Percentiles rank a stretch among this genome's conserved stretches.
Evolutionary conservation across 2,888 invertebrate species (phyloP).

Genomic region (Arge pagana): DNA sequence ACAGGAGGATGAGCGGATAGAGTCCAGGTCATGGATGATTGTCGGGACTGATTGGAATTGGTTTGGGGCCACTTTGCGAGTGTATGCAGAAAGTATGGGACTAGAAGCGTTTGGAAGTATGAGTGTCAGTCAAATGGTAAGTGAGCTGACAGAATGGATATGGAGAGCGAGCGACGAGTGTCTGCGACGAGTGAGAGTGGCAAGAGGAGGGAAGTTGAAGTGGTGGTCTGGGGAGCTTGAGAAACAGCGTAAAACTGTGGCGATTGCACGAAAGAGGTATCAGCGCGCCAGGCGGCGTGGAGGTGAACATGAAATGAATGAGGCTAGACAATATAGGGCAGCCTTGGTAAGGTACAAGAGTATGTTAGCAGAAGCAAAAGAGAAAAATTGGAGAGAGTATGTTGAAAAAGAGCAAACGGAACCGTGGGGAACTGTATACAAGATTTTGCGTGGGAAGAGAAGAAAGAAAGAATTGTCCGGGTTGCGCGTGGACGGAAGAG

Average conservation of each 20-base stretch:
- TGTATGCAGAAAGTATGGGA: too few species aligned
- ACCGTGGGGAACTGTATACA: conserved; percentile 2
- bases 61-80: background rate
- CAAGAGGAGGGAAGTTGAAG: background rate
- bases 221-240: background rate
- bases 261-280: background rate
- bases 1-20: too few species aligned
- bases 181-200: too few species aligned
- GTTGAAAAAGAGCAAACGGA: background rate
- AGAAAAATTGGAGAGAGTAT: background rate
- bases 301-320: background rate
- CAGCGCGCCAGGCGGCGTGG: background rate
- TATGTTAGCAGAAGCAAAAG: background rate
- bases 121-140: background rate
- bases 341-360: too few species aligned
- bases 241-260: background rate
- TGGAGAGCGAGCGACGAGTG: background rate
- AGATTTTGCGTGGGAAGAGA: background rate
- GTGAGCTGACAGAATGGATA: background rate
- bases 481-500: background rate
- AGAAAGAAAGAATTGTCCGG: background rate
- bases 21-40: too few species aligned
- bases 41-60: too few species aligned
- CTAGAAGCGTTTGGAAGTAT: too few species aligned
- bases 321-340: background rate